Conservation (phyloP, 1,140 invertebrate species). For the Polypedilum pembai region DNA sequence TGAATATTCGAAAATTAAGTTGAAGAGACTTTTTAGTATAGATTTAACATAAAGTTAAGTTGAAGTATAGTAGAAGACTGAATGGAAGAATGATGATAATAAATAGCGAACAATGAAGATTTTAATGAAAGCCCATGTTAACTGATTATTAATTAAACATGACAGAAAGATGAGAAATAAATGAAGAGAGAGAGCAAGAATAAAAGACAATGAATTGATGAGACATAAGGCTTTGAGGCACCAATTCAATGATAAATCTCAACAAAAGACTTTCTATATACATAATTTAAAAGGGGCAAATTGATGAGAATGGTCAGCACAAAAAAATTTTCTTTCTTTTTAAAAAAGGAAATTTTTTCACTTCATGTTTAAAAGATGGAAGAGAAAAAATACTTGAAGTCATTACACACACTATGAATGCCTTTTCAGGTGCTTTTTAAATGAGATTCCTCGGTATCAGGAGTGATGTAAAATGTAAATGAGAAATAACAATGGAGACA, state of each 20-base stretch:
- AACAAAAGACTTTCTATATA: not conserved
- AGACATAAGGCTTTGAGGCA: not conserved
- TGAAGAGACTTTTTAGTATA: not conserved
- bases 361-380: no score
- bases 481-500: slow-evolving; percentile 17
- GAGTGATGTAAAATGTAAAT: slow-evolving; percentile 6
- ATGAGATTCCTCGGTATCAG: not conserved
- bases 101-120: slow-evolving; percentile 23
- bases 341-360: no score
- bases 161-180: not conserved
- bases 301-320: no score
- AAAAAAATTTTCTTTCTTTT: no score
- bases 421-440: not conserved
- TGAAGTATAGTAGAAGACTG: not conserved
- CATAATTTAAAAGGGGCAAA: no score
- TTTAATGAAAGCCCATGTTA: slow-evolving; percentile 2
- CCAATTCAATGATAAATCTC: not conserved
- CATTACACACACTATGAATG: not conserved
- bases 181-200: no score
- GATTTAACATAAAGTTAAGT: not conserved
- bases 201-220: slow-evolving; percentile 4
- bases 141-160: slow-evolving; percentile 28
- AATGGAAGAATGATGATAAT: slow-evolving; percentile 1
- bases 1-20: slow-evolving; percentile 14
- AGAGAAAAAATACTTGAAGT: no score